Evolutionary conservation across 2,888 invertebrate species (phyloP).

Genomic region (Trichacis sp.): DNA sequence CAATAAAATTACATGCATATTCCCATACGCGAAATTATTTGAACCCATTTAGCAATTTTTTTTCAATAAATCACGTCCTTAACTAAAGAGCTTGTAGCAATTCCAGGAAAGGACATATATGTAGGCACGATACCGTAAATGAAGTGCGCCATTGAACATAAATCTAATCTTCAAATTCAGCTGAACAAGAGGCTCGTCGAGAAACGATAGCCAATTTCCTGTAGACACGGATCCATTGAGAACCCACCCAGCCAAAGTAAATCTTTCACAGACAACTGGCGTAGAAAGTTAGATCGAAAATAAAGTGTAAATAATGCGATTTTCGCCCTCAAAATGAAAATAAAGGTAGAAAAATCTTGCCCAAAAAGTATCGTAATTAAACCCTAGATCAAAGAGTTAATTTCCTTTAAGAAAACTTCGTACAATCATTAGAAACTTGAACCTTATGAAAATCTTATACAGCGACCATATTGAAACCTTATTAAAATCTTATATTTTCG

Average conservation of each 20-base stretch:
- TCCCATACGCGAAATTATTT: no score
- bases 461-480: no score
- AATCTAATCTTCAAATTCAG: conserved; percentile 29
- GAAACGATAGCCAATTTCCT: conserved; percentile 42
- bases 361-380: no score
- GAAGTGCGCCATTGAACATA: conserved; percentile 25
- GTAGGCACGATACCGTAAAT: conserved; percentile 6
- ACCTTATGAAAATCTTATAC: no score
- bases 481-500: no score
- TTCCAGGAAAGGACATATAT: conserved; percentile 5
- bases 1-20: no score
- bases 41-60: no score
- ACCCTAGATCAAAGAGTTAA: no score
- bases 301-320: conserved; percentile 10
- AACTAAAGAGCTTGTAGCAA: conserved; percentile 7
- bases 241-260: conserved; percentile 18
- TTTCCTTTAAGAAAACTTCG: no score
- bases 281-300: conserved; percentile 1
- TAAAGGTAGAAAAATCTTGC: no score
- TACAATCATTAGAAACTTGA: no score
- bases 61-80: conserved; percentile 11
- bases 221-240: conserved; percentile 23
- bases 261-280: conserved; percentile 14
- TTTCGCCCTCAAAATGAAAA: not conserved
- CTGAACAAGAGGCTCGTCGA: conserved; percentile 30